Base-by-base conservation (phyloP, 2,113 vertebrate species). In the Chaenocephalus aceratus region DNA sequence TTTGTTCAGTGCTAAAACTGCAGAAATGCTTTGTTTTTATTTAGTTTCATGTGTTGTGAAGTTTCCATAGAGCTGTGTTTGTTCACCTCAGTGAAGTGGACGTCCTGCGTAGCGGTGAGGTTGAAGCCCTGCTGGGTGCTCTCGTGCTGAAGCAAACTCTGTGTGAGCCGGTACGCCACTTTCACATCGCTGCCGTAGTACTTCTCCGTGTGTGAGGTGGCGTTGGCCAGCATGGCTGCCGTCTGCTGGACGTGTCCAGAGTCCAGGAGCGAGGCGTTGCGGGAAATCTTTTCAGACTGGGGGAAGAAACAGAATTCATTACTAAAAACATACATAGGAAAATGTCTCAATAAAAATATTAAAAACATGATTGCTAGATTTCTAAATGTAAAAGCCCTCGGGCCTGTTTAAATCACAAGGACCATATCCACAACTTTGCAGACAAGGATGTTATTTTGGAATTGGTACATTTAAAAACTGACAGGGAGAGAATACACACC, bases 41-140 rank as follows among this genome's bases (percentile, higher is more conserved):
- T 69, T 13, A 4, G 10, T 48, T 59, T 46, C 5, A 1, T 34
- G 58, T 26, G 57, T 23, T 59, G 4, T 0, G 18, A 21, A 1
- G 60, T 59, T 23, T 14, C 12, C 45, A 36, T 16, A 6, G 5
- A 41, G 63, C 3, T 48, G 59, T 26, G 45, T 1, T 2, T 48
- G 82, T 10, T 82, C 88, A 99, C 98, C 97, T 99, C 97, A 0
- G 97, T 99, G 91, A 99, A 99, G 87, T 97, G 96, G 54, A 97
- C 96, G 0, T 99, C 97, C 93, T 98, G 97, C 0, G 97, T 99
- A 67, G 97, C 97, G 0, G 97, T 96, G 11, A 99, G 95, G 73
- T 91, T 95, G 77, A 99, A 99, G 77, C 98, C 98, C 1, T 93
- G 93, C 92, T 98, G 97, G 58, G 30, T 78, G 69, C 95, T 97